phyloP scores from a whole-genome alignment of 2,888 invertebrate species.

The Melanophora roralis region DNA sequence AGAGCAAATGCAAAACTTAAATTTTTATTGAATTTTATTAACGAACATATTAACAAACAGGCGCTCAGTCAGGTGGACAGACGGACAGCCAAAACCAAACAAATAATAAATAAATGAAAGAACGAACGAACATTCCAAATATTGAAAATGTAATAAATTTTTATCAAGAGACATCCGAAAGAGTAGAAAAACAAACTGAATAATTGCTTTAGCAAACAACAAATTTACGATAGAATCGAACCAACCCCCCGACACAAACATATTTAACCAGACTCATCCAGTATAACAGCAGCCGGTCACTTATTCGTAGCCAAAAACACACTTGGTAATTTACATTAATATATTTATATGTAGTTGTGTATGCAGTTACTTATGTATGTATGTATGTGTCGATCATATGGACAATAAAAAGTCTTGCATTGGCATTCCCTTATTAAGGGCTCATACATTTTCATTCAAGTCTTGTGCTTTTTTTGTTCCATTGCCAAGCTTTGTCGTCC shows the following conservation, averaged over 20 bases:
- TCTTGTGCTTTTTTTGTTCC: neutral
- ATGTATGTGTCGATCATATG: slow-evolving; percentile 1
- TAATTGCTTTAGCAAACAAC: slow-evolving; percentile 66
- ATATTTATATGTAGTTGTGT: neutral
- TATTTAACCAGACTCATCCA: neutral
- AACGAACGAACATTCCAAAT: slow-evolving; percentile 51
- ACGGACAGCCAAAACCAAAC: slow-evolving; percentile 14
- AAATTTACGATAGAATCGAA: slow-evolving; percentile 52
- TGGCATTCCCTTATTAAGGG: slow-evolving; percentile 42
- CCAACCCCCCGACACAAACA: neutral
- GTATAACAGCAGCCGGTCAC: slow-evolving; percentile 13
- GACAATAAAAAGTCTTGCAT: slow-evolving; percentile 14
- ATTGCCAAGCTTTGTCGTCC: neutral
- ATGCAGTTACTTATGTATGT: neutral
- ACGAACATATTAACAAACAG: slow-evolving; percentile 2
- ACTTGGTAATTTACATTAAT: neutral
- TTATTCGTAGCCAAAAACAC: neutral
- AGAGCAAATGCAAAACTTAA: slow-evolving; percentile 34
- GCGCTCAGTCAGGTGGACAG: slow-evolving; percentile 5
- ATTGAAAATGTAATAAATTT: slow-evolving; percentile 57
- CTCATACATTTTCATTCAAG: slow-evolving; percentile 36
- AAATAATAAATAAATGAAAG: slow-evolving; percentile 57
- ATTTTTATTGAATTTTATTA: slow-evolving; percentile 49
- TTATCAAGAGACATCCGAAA: slow-evolving; percentile 57
- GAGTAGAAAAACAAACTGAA: slow-evolving; percentile 61